Conservation (phyloP, 2,888 invertebrate species). For the Dryadula phaetusa region DNA sequence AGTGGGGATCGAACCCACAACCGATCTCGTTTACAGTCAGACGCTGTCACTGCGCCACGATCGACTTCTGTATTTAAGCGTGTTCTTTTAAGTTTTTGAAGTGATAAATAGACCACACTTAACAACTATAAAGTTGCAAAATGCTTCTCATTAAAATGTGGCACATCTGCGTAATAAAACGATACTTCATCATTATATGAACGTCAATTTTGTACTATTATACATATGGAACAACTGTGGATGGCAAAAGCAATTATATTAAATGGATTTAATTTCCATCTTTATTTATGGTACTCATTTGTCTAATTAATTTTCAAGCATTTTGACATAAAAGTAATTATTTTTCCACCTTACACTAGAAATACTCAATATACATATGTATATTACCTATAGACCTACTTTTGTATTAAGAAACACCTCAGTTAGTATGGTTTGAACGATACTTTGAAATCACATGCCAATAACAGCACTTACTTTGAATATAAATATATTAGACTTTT, state of each 20-base stretch:
- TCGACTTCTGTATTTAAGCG: too few species aligned
- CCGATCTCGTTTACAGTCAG: too few species aligned
- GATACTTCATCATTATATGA: not conserved
- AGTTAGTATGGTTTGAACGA: not conserved
- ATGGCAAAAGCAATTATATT: slow-evolving; percentile 7
- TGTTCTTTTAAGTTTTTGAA: too few species aligned
- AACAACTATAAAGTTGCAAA: not conserved
- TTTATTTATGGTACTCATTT: not conserved
- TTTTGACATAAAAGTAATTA: not conserved
- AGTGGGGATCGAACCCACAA: too few species aligned
- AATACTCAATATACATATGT: too few species aligned
- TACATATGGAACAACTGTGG: not conserved
- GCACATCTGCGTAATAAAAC: not conserved
- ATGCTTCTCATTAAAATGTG: not conserved
- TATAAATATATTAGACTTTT: not conserved
- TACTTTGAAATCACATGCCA: not conserved
- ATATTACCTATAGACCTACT: not conserved
- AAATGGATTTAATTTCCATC: slow-evolving; percentile 3
- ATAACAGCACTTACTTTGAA: not conserved
- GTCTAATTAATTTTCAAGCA: not conserved
- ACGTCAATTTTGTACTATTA: slow-evolving; percentile 1
- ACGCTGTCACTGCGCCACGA: too few species aligned
- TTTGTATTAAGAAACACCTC: slow-evolving; percentile 6
- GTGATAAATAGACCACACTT: not conserved
- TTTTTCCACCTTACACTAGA: not conserved